Evolutionary conservation across 2,888 invertebrate genomes (phyloP), one percentile per base, ranked within the genome.

Genomic region (Aspidiotus rigidus): DNA sequence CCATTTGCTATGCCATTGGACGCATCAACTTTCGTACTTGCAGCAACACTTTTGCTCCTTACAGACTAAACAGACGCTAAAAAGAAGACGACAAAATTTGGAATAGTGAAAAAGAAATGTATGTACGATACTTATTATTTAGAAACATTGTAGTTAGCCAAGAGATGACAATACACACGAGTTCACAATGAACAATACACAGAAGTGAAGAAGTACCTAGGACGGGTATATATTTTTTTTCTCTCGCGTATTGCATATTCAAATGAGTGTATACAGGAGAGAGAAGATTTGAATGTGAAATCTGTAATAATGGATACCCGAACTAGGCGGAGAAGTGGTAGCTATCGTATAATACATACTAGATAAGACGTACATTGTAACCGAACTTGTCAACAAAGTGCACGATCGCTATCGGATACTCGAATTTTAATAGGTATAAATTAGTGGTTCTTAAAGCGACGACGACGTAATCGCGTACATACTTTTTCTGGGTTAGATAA

Each of bases 351-450:
- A 66, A 66, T 66, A 59, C 57, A 64, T 66, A 60, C 60, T 44
- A 64, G 64, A 64, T 64, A 66, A 66, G 59, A 57, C 66, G 66
- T 66, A 66, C 66, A 66, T 49, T 66, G 66, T 66, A 66, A 66
- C 66, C 66, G 59, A 66, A 66, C 66, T 66, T 66, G 66, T 66
- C 66, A 66, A 66, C 66, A 66, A 66, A 66, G 66, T 66, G 66
- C 66, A 66, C 66, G 66, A 66, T 66, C 66, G 66, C 66, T 60
- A 66, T 66, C 66, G 57, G 59, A 66, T 66, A 66, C 66, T 66
- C 66, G 66, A 66, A 66, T 66, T 66, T 66, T 66, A 66, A 66
- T 66, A 66, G 59, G 66, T 66, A 66, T 66, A 66, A 66, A 66
- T 66, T 66, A 66, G 66, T 66, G 66, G 66, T 66, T 28, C 56